Evolutionary conservation across 2,888 invertebrate species (phyloP), one percentile per base, ranked within the genome.

Genomic region (Rhaphigaster nebulosa): DNA sequence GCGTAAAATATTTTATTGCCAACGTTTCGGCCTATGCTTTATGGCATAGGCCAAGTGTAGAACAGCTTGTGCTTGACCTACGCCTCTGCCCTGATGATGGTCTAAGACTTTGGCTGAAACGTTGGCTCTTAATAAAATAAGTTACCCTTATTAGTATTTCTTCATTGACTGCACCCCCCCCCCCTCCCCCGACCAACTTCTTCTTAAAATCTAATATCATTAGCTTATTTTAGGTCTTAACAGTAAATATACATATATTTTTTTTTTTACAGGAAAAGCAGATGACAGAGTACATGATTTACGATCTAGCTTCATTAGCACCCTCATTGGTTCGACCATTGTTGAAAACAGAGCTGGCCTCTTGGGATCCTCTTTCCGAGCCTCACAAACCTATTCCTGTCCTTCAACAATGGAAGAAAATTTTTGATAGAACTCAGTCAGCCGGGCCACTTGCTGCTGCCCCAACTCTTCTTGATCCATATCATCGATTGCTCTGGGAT

Each of bases 401-500:
- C 29, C 96, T 97, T 92, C 94, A 95, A 88, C 96, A 96, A 92
- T 97, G 97, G 97, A 95, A 95, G 92, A 94, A 94, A 65, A 95
- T 97, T 92, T 94, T 97, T 76, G 94, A 94, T 92, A 91, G 88
- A 38, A 90, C 90, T 45, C 91, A 87, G 20, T 89, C 90, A 13
- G 90, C 92, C 13, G 91, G 92, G 56, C 91, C 92, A n/a, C 89
- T 92, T 91, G 93, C 94, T 92, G 93, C 94, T 92, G 94, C 94
- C 92, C 94, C 94, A 92, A 94, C 95, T 13, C 94, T 95, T 70
- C 95, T 95, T 92, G 93, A 93, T 92, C 97, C 97, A 0, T 98
- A 97, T 93, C 97, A 97, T 94, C 96, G 96, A 93, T 94, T 98
- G 91, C 94, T 99, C 92, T 98, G 98, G 98, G 97, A 98, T 93